Base-by-base conservation (phyloP, 2,797 vertebrate genomes). In the Propithecus perrieri region DNA sequence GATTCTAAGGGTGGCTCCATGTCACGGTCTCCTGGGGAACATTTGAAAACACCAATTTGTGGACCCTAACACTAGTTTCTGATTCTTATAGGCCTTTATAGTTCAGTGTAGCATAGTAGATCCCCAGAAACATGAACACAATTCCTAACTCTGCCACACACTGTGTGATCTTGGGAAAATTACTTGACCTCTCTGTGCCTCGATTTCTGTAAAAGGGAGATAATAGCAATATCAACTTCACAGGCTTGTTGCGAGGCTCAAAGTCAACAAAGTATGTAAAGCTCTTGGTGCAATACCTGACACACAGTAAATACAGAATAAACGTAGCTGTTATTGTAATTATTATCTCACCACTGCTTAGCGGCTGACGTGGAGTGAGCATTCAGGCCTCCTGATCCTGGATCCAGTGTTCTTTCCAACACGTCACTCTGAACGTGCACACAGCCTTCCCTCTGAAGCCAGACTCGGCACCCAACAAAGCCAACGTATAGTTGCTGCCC, bases 371-470 rank as follows among this genome's bases (percentile, higher is more conserved):
- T 80, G 59, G 53, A 80, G 76, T 0, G 0, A 35, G 59, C 41
- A 17, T 72, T 80, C 94, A 87, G 87, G 89, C 46, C 83, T 83
- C 86, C 95, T 91, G 95, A 94, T 67, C 88, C 88, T 1, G 85
- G 94, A 94, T 38, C 89, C 95, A 63, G 53, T 69, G 92, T 97
- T 95, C 96, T 97, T 97, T 97, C 97, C 97, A 69, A 89, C 46
- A 96, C 93, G 91, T 97, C 97, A 97, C 75, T 91, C 78, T 17
- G 74, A 46, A 11, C 48, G 88, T 17, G 89, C 74, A 71, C 89
- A 67, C 41, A 13, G 75, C 63, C 83, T 80, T 53, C 50, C 81
- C 38, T 24, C 80, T 22, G 28, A 71, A 6, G 75, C 81, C 92
- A 83, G 38, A 14, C 65, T 79, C 46, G 0, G 57, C 1, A 0